Percentiles rank a stretch among this genome's conserved stretches.
Evolutionary conservation across 2,113 vertebrate species (phyloP).

Genomic region (Egretta garzetta): DNA sequence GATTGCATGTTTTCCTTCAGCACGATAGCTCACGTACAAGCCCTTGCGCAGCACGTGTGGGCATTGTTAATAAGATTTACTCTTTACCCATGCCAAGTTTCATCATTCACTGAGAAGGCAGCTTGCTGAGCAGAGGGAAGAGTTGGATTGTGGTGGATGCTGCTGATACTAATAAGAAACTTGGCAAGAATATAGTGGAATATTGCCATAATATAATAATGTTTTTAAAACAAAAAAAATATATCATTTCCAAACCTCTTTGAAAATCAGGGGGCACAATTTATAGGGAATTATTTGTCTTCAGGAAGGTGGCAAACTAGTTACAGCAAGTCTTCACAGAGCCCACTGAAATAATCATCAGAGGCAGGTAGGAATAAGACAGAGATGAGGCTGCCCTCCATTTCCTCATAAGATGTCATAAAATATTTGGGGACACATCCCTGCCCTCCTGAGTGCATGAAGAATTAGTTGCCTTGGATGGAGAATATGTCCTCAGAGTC

Average conservation of each 20-base stretch:
- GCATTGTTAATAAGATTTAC: constrained; percentile 46
- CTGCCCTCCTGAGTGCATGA: background rate
- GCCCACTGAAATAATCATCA: background rate
- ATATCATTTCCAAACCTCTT: background rate
- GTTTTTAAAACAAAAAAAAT: constrained; percentile 20
- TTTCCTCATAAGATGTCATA: background rate
- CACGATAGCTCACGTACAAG: background rate
- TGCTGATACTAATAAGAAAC: constrained; percentile 26
- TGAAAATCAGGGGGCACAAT: background rate
- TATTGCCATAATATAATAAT: background rate
- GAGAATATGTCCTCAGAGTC: background rate
- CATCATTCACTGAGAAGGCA: constrained; percentile 50
- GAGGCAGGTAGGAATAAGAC: background rate
- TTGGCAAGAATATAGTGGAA: constrained; percentile 20
- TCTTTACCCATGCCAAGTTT: constrained; percentile 31
- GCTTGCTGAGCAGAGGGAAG: constrained; percentile 45
- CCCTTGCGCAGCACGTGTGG: constrained; percentile 17
- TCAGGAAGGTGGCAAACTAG: background rate
- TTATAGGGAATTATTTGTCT: background rate
- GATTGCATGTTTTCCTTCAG: background rate
- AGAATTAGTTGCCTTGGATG: background rate
- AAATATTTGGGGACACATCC: background rate
- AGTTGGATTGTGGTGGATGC: background rate
- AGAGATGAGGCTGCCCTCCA: background rate
- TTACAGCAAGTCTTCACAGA: background rate